Percentiles rank a stretch among this genome's conserved stretches.
Evolutionary conservation across 2,888 invertebrate species (phyloP).

Genomic region (Willowsia nigromaculata): DNA sequence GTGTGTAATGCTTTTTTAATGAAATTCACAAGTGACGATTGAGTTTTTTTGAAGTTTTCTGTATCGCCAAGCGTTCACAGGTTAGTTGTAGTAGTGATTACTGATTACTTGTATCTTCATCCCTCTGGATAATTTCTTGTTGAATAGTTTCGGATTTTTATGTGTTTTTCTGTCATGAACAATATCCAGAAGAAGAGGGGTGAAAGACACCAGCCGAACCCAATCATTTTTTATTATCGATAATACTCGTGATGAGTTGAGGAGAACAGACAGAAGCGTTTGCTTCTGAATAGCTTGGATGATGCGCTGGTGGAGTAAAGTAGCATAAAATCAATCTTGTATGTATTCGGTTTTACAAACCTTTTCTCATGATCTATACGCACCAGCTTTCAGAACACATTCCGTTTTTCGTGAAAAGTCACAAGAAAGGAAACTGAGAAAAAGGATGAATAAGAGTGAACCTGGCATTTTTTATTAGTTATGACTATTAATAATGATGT

Average conservation of each 20-base stretch:
- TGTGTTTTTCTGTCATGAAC: slow-evolving; percentile 70
- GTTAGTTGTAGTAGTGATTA: neutral
- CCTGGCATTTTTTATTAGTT: slow-evolving; percentile 62
- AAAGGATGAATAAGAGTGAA: slow-evolving; percentile 34
- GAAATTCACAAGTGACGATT: slow-evolving; percentile 60
- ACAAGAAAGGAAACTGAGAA: neutral
- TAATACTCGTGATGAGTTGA: slow-evolving; percentile 61
- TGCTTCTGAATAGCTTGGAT: slow-evolving; percentile 4
- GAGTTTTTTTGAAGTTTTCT: slow-evolving; percentile 56
- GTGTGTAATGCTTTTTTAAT: slow-evolving; percentile 45
- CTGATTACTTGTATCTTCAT: neutral
- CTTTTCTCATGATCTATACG: neutral
- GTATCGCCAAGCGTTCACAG: slow-evolving; percentile 17
- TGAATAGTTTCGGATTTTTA: slow-evolving; percentile 59
- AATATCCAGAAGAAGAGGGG: slow-evolving; percentile 67
- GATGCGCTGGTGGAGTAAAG: neutral
- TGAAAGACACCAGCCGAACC: slow-evolving; percentile 66
- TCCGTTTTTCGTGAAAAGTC: neutral
- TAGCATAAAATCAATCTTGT: neutral
- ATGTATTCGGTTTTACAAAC: neutral
- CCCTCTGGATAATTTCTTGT: slow-evolving; percentile 62
- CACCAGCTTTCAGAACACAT: neutral
- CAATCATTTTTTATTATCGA: slow-evolving; percentile 65
- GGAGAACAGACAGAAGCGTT: slow-evolving; percentile 56
- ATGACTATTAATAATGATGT: slow-evolving; percentile 69